Evolutionary conservation across 1,140 invertebrate species (phyloP), one percentile per base, ranked within the genome.

Genomic region (Globodera rostochiensis): DNA sequence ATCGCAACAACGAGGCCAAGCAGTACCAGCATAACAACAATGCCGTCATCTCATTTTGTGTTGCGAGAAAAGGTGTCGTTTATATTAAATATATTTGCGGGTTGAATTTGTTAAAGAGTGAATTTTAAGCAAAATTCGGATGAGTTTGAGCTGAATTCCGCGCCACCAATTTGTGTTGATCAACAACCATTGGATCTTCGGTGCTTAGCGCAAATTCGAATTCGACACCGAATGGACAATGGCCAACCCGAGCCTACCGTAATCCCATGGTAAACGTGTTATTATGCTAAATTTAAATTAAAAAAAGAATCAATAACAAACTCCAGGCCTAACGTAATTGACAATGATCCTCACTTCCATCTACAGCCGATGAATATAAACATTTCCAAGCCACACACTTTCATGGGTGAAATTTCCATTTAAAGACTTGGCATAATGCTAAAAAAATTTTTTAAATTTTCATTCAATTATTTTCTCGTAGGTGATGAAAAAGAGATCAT

Each of bases 401-500:
- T 71, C 69, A 36, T n/a, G 36, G 69, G 69, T 71, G 69, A 11
- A 15, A 19, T 70, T 21, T 53, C 15, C 6, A 11, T 19, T 21
- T 11, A 70, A 25, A 45, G 11, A 9, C 19, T 70, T 21, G 11
- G 8, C 8, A 21, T 15, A 45, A 70, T 45, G 8, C 1, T 45
- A 3, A 11, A 9, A 11, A 70, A 21, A 70, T 70, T 70, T 70
- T 25, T 11, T 11, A 11, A 19, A 13, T 64, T 64, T 13, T 19
- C 5, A n/a, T 64, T 64, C 19, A n/a, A 64, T 11, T 60, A n/a
- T 15, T 47, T 73, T 73, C n/a, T n/a, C 6, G 3, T 19, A 76
- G 74, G 60, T 11, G 60, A 76, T 53, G 50, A 57, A 21, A 49
- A 45, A 21, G 50, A 76, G 21, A 76, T 76, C 49, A n/a, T 57